Evolutionary conservation across 2,797 vertebrate genomes (phyloP).

Genomic region (Forpus xanthops): DNA sequence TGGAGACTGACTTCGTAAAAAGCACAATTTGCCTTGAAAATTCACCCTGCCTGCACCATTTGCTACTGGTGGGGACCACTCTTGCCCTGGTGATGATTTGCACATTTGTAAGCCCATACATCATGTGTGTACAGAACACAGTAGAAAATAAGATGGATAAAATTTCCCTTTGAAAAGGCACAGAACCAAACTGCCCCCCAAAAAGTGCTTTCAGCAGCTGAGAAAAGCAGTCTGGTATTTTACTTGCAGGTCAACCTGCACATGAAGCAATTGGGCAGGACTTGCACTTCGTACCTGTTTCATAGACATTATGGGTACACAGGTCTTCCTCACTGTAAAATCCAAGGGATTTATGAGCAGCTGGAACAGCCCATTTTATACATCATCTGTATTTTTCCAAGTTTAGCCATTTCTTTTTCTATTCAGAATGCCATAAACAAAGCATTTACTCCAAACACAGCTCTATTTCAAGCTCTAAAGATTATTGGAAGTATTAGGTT

Average conservation of each 20-base stretch:
- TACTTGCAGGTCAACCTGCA: background rate
- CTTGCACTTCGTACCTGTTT: background rate
- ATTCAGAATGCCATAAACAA: background rate
- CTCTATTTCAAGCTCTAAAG: background rate
- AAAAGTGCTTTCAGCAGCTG: conserved; percentile 25
- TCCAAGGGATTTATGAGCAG: background rate
- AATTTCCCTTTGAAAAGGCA: background rate
- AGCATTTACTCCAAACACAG: rapidly evolving
- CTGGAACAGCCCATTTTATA: background rate
- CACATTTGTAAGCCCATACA: background rate
- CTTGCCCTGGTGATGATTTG: background rate
- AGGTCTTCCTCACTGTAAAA: background rate
- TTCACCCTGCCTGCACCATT: rapidly evolving
- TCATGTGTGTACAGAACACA: background rate
- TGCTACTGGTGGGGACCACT: background rate
- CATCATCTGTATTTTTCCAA: background rate
- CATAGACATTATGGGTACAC: rapidly evolving
- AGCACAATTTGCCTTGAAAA: rapidly evolving
- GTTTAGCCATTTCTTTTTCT: background rate
- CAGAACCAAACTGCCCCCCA: background rate
- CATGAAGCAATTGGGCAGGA: background rate
- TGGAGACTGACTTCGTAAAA: background rate
- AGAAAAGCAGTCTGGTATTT: background rate
- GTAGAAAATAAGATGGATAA: background rate
- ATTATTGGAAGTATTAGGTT: background rate